Conservation (phyloP, 2,888 invertebrate species). For the Pristionchus fissidentatus region DNA sequence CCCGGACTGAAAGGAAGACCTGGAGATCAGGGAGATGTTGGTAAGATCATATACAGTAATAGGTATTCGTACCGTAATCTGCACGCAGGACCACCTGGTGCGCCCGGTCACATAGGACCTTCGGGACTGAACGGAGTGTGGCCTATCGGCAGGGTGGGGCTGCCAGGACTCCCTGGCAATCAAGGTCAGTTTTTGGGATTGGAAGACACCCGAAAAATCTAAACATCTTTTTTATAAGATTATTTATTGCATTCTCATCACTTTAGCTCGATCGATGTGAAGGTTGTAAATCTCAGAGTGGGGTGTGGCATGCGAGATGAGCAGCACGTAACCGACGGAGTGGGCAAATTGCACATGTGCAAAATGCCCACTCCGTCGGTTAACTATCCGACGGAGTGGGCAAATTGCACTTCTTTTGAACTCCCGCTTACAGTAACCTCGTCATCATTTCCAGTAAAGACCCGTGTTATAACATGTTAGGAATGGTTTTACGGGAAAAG, state of each 20-base stretch:
- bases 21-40: slow-evolving; percentile 25
- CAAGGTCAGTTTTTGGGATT: background rate
- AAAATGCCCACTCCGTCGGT: no score
- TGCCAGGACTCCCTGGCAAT: background rate
- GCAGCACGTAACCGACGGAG: no score
- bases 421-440: no score
- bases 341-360: no score
- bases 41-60: background rate
- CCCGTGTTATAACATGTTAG: no score
- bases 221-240: background rate
- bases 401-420: no score
- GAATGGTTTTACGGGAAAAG: no score
- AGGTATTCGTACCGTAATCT: background rate
- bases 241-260: no score
- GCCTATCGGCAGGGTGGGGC: slow-evolving; percentile 12
- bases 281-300: background rate
- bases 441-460: no score
- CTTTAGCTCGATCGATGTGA: background rate
- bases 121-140: slow-evolving; percentile 18
- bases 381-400: no score
- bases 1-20: slow-evolving; percentile 37
- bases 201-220: no score
- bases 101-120: slow-evolving; percentile 1
- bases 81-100: slow-evolving; percentile 17
- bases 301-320: background rate